Conservation (phyloP, 1,140 invertebrate species). For the Antheraea mylitta region DNA sequence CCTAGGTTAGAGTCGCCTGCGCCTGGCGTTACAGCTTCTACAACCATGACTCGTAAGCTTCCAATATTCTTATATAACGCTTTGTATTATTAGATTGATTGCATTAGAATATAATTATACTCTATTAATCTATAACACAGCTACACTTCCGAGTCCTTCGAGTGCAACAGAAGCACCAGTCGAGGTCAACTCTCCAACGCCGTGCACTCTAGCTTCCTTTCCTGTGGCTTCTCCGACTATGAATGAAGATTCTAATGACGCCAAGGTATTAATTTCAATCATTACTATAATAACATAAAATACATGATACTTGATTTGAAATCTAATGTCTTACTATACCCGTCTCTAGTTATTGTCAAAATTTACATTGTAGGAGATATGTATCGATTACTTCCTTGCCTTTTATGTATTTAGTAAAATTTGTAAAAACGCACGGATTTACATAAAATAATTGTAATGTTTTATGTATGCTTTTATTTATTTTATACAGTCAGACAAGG, state of each 20-base stretch:
- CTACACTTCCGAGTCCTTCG: slow-evolving; percentile 60
- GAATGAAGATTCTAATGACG: slow-evolving; percentile 67
- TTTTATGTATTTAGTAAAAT: too few species aligned
- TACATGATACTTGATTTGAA: not conserved
- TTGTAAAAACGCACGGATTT: not conserved
- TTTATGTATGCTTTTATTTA: not conserved
- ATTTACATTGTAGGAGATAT: too few species aligned
- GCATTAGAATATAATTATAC: not conserved
- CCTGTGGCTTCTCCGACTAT: slow-evolving; percentile 41
- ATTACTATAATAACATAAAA: not conserved
- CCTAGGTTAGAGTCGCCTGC: slow-evolving; percentile 81
- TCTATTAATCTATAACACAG: slow-evolving; percentile 29
- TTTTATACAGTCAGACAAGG: slow-evolving; percentile 76
- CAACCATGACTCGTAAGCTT: slow-evolving; percentile 64
- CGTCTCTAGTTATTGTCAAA: too few species aligned
- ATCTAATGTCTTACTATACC: too few species aligned
- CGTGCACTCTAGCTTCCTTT: slow-evolving; percentile 38
- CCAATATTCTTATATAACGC: not conserved
- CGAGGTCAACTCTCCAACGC: slow-evolving; percentile 40
- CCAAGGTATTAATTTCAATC: slow-evolving; percentile 44
- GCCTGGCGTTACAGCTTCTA: slow-evolving; percentile 60
- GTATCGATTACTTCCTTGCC: too few species aligned
- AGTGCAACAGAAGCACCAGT: slow-evolving; percentile 55
- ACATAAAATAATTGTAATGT: too few species aligned
- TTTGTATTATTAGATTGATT: too few species aligned